These are phyloP conservation scores for Atta texana DNA, from an alignment of 1,140 invertebrate genomes.

Conservation along the genomic window DNA sequence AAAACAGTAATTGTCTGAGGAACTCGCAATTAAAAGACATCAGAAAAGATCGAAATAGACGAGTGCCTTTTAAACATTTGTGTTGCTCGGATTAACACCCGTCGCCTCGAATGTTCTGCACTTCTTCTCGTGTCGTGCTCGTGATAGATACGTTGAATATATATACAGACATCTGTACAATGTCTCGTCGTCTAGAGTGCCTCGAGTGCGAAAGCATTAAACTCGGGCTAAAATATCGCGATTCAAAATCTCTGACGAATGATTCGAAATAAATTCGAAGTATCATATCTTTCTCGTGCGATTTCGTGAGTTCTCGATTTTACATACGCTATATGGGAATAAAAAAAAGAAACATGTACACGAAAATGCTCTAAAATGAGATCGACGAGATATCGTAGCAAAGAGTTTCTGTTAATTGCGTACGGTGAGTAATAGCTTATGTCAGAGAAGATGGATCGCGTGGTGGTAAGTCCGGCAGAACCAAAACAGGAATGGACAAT, in stretches of 20 bases:
- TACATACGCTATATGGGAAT: not conserved
- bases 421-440: conserved; percentile 29
- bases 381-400: conserved; percentile 11
- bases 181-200: not conserved
- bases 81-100: not conserved
- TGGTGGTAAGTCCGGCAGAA: conserved; percentile 9
- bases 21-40: not conserved
- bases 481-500: conserved; percentile 51
- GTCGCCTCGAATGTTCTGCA: not conserved
- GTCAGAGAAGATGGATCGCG: conserved; percentile 51
- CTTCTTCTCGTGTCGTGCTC: not conserved
- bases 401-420: conserved; percentile 20
- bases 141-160: conserved; percentile 17
- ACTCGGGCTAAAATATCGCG: not conserved
- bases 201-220: not conserved
- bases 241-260: not conserved
- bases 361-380: conserved; percentile 11
- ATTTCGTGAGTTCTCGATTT: not conserved
- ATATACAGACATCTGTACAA: conserved; percentile 19
- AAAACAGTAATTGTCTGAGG: not conserved
- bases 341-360: not conserved
- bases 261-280: not conserved
- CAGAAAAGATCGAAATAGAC: not conserved
- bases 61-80: conserved; percentile 5
- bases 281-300: not conserved